These are phyloP conservation scores for Misgurnus anguillicaudatus DNA, from an alignment of 2,113 vertebrate species.

Conservation along the genomic window DNA sequence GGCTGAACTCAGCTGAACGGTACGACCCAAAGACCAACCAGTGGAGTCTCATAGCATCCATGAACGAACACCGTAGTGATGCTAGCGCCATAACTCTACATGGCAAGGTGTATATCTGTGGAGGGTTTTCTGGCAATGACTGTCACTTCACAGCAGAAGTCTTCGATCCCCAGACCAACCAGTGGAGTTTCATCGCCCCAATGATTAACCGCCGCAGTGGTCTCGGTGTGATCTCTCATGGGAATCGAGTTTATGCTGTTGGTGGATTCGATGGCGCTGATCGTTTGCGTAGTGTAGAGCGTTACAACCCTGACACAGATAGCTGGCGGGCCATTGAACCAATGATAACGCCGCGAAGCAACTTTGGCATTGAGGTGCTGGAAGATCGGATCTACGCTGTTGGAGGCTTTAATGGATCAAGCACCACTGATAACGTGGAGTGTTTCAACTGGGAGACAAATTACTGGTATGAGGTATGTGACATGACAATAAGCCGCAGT, in stretches of 20 bases:
- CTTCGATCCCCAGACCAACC: constrained; percentile 71
- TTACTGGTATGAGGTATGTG: constrained; percentile 71
- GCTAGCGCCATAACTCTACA: constrained; percentile 78
- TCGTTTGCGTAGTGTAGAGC: constrained; percentile 78
- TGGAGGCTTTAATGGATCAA: constrained; percentile 60
- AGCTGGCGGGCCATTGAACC: constrained; percentile 78
- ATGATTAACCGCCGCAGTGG: constrained; percentile 82
- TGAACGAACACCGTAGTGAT: constrained; percentile 78
- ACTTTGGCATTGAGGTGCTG: constrained; percentile 83
- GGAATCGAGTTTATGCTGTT: constrained; percentile 78
- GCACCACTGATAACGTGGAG: constrained; percentile 50
- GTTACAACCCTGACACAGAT: constrained; percentile 71
- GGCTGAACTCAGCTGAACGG: constrained; percentile 76
- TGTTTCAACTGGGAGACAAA: constrained; percentile 59
- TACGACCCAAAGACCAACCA: constrained; percentile 81
- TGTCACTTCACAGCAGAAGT: constrained; percentile 79
- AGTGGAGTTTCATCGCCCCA: constrained; percentile 78
- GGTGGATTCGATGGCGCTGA: constrained; percentile 81
- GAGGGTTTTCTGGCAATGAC: constrained; percentile 81
- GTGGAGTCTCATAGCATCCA: constrained; percentile 80
- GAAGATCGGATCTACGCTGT: constrained; percentile 62
- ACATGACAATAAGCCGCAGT: constrained; percentile 77
- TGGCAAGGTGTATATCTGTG: constrained; percentile 86
- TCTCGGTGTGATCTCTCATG: constrained; percentile 76
- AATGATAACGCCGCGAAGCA: constrained; percentile 83